Conservation (phyloP, 2,888 invertebrate species). For the Liodrosophila aerea region DNA sequence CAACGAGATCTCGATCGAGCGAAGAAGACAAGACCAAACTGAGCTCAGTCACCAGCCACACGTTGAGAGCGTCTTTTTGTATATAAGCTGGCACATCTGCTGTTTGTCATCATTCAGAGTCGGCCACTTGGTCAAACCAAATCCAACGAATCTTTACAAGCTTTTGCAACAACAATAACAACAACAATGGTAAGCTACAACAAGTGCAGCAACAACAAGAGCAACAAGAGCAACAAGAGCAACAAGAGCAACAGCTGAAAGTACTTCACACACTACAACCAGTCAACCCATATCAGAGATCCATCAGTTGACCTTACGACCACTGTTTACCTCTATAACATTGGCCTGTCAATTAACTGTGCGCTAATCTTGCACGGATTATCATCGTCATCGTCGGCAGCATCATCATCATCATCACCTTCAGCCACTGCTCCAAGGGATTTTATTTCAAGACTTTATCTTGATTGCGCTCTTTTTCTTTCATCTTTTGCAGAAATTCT, state of each 20-base stretch:
- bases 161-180: conserved; percentile 51
- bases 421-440: conserved; percentile 13
- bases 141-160: conserved; percentile 59
- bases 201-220: conserved; percentile 7
- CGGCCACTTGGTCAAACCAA: conserved; percentile 57
- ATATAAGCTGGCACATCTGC: conserved; percentile 67
- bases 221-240: conserved; percentile 14
- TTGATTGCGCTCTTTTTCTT: neutral
- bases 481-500: conserved; percentile 58
- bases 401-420: conserved; percentile 26
- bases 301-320: conserved; percentile 35
- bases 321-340: conserved; percentile 37
- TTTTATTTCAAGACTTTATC: neutral
- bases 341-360: conserved; percentile 47
- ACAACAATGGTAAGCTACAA: conserved; percentile 69
- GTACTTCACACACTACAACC: conserved; percentile 20
- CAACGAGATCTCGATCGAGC: conserved; percentile 32
- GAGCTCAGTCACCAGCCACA: conserved; percentile 1
- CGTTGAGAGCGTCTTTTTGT: conserved; percentile 37
- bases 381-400: conserved; percentile 13
- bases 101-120: conserved; percentile 64
- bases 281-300: conserved; percentile 30
- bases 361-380: conserved; percentile 26
- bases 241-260: conserved; percentile 7
- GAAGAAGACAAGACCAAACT: neutral